A percentile compares a stretch with the other conserved stretches of the same genome.
phyloP scores from a whole-genome alignment of 2,797 vertebrate species.

The Bradypus variegatus region DNA sequence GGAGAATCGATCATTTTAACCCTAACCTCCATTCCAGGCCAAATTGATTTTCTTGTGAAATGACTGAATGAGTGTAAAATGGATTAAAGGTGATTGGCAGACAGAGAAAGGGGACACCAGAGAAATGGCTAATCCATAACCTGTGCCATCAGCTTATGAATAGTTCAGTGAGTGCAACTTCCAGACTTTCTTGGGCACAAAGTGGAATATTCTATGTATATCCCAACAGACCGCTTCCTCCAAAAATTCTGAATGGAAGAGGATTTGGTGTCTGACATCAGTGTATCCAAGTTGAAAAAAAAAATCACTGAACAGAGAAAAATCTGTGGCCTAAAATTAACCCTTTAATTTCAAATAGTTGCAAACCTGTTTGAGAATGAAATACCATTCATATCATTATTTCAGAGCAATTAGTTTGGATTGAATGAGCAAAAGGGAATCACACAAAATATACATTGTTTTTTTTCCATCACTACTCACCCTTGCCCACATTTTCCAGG shows the following conservation, averaged over 20 bases:
- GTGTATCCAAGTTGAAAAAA: background rate
- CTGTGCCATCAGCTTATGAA: background rate
- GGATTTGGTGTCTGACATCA: background rate
- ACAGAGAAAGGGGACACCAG: background rate
- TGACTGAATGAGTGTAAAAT: background rate
- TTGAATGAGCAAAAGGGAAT: background rate
- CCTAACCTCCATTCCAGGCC: background rate
- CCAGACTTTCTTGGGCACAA: background rate
- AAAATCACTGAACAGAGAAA: background rate
- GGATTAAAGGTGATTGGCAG: background rate
- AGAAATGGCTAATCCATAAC: background rate
- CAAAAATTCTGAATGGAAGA: background rate
- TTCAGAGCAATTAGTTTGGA: background rate
- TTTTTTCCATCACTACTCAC: conserved; percentile 66
- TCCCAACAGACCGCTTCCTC: background rate
- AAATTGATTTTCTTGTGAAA: background rate
- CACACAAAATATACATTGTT: conserved; percentile 21
- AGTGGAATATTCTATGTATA: background rate
- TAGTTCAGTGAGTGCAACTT: background rate
- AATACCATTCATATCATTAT: background rate
- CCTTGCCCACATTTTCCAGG: conserved; percentile 64
- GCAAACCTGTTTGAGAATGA: background rate
- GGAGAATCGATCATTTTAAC: background rate
- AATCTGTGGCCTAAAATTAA: background rate
- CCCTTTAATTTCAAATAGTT: background rate